Percentiles rank a stretch among this genome's conserved stretches.
These are phyloP conservation scores for Tor tambroides DNA, from an alignment of 2,113 vertebrate genomes.

Conservation along the genomic window DNA sequence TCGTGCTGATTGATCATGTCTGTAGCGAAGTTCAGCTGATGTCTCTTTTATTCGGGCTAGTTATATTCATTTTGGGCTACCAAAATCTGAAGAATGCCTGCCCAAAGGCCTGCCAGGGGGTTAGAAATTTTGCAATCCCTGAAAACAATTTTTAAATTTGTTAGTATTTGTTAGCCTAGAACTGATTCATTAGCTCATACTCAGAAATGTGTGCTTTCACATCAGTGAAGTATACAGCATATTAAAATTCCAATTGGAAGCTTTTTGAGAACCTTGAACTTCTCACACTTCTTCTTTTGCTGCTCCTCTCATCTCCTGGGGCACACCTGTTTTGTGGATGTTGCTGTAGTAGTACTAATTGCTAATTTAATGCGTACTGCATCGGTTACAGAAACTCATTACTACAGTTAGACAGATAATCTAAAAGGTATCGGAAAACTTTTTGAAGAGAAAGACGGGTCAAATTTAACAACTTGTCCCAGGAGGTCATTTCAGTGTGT, in stretches of 20 bases:
- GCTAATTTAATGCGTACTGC: not conserved
- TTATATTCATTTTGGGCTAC: too few species aligned
- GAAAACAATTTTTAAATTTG: too few species aligned
- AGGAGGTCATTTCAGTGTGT: conserved; percentile 21
- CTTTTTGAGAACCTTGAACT: not conserved
- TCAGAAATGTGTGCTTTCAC: not conserved
- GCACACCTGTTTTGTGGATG: not conserved
- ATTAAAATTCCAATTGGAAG: not conserved
- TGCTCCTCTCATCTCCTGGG: not conserved
- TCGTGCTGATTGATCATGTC: too few species aligned
- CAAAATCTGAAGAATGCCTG: too few species aligned
- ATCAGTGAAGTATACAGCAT: not conserved
- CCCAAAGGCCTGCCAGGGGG: too few species aligned
- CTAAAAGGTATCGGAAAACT: conserved; percentile 9
- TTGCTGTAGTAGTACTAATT: not conserved
- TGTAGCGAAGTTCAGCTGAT: too few species aligned
- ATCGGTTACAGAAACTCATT: conserved; percentile 16
- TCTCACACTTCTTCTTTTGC: not conserved
- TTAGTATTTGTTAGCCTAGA: not conserved
- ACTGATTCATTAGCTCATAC: not conserved
- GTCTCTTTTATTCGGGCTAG: too few species aligned
- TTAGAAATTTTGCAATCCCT: too few species aligned
- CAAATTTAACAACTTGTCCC: conserved; percentile 29
- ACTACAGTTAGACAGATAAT: not conserved
- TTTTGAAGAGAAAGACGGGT: conserved; percentile 5